These are phyloP conservation scores for Montipora sp. DNA, from an alignment of 64 coral and sea anemone genomes.

Conservation along the genomic window DNA sequence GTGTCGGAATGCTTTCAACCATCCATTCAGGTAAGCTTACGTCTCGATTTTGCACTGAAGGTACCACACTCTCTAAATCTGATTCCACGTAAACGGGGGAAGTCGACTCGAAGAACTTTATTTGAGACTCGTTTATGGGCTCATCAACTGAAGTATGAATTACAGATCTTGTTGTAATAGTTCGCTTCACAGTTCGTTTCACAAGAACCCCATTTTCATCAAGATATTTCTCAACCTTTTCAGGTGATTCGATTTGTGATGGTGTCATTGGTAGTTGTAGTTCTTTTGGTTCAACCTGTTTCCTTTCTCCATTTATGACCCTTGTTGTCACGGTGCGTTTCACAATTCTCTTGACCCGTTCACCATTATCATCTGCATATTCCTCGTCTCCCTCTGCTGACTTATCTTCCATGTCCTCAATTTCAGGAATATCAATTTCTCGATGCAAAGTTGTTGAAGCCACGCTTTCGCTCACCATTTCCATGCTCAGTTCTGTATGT, in stretches of 20 bases:
- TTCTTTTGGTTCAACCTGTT: neutral
- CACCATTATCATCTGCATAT: slow-evolving; percentile 67
- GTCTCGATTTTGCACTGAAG: slow-evolving; percentile 13
- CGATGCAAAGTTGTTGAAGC: neutral
- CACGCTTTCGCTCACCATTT: neutral
- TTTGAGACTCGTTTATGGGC: neutral
- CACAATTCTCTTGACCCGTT: slow-evolving; percentile 55
- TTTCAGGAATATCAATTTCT: slow-evolving; percentile 24
- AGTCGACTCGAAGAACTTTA: neutral
- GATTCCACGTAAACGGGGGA: neutral
- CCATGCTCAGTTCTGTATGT: neutral
- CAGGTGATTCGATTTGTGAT: neutral
- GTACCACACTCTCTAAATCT: neutral
- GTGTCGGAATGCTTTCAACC: neutral
- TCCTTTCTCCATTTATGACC: neutral
- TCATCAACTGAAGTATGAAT: neutral
- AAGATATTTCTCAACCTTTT: slow-evolving; percentile 39
- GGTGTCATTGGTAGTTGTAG: neutral
- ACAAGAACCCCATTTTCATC: slow-evolving; percentile 82
- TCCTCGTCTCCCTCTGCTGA: slow-evolving; percentile 24
- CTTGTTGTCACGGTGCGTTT: slow-evolving; percentile 52
- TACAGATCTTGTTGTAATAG: neutral
- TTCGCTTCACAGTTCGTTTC: slow-evolving; percentile 39
- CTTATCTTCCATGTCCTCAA: neutral
- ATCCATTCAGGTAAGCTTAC: slow-evolving; percentile 43